Evolutionary conservation across 2,888 invertebrate species (phyloP).

Genomic region (Notodonta dromedarius): DNA sequence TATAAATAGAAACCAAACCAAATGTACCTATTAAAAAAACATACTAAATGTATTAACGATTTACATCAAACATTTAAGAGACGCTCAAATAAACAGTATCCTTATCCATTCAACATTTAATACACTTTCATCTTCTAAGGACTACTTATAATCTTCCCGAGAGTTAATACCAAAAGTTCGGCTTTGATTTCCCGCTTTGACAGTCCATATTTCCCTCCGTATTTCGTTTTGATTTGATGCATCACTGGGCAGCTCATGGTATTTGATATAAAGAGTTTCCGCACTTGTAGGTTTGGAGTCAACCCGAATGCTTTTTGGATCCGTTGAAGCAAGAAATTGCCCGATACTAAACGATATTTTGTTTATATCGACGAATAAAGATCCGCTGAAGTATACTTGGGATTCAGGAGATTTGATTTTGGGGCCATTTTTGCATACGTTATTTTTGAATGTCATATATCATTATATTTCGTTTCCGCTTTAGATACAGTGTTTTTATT

Average conservation of each 20-base stretch:
- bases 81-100: neutral
- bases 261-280: conserved; percentile 39
- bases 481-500: too few species aligned
- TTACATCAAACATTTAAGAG: neutral
- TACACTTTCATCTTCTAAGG: neutral
- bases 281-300: conserved; percentile 37
- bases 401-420: neutral
- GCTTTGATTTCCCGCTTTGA: conserved; percentile 12
- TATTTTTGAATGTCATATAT: too few species aligned
- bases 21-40: too few species aligned
- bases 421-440: too few species aligned
- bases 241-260: conserved; percentile 42
- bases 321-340: conserved; percentile 55
- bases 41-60: neutral
- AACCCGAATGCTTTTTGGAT: conserved; percentile 36
- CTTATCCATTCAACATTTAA: neutral
- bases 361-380: conserved; percentile 21
- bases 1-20: too few species aligned
- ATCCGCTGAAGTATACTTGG: conserved; percentile 28
- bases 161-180: conserved; percentile 5
- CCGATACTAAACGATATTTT: conserved; percentile 38
- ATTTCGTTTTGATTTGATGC: conserved; percentile 59
- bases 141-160: conserved; percentile 2
- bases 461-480: too few species aligned
- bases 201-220: conserved; percentile 18